Base-by-base conservation (phyloP, 2,113 vertebrate species). In the Toxotes jaculatrix region DNA sequence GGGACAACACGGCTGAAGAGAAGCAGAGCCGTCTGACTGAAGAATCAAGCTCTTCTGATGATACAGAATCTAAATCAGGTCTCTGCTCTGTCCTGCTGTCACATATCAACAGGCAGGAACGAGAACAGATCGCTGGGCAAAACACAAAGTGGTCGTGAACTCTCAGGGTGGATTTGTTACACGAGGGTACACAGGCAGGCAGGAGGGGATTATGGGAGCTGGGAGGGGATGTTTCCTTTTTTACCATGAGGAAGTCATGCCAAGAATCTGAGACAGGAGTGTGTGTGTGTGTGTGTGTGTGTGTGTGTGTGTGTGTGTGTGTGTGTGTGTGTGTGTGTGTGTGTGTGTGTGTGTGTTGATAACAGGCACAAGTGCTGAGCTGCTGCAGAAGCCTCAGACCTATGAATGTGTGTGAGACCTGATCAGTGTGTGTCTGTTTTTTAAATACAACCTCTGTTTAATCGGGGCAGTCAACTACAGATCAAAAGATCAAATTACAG, bases 171-270 rank as follows among this genome's bases (percentile, higher is more conserved):
- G 60, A 66, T 72, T 2, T 60, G 74, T 31, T 23, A 56, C 65
- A 68, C 60, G 80, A 77, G 75, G 79, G 72, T 69, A 74, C 53
- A 40, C 72, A 79, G 56, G 51, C 69, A 40, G 21, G 55, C 59
- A 69, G 49, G 21, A 75, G 36, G 43, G 84, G 80, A 73, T 69
- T 74, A 53, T 87, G 83, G 79, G 86, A 77, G 55, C 13, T 17
- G 47, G 68, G 73, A 6, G 47, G 75, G 75, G 70, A 83, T 27
- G 91, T 92, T 93, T 93, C 95, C 88, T 94, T 96, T 97, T 97
- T 95, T 96, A 95, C 91, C 93, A 90, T 85, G 76, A 42, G 81
- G 55, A 93, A 96, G 95, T 93, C 95, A 97, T 96, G 95, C 93
- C 94, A 93, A 94, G 96, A 96, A 97, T 97, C 89, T 91, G 84